Base-by-base conservation (phyloP, 2,888 invertebrate species). In the Opisthograptis luteolata region DNA sequence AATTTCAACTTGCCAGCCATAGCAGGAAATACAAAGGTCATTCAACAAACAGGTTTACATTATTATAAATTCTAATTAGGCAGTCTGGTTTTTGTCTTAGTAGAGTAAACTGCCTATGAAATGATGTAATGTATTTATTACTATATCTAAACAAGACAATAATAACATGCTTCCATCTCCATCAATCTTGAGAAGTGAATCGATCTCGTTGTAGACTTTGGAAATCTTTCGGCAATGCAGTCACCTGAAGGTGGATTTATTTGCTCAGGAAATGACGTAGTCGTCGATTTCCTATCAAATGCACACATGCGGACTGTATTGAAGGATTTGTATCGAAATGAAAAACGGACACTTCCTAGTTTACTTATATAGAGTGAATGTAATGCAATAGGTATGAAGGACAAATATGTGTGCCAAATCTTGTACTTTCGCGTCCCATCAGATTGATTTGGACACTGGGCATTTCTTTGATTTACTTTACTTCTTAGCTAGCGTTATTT, bases 11-110 rank as follows among this genome's bases (percentile, higher is more conserved):
- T 46, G 43, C 39, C 15, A 30, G 9, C 41, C 53, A 49, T 24
- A 50, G 34, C 62, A 68, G 68, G 69, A 70, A 70, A 62, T 48
- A 45, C 49, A 62, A 68, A 68, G 69, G 68, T 56, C 66, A 53
- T 12, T 14, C 19, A 9, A 17, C 25, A 46, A 45, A 62, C 57
- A 36, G 43, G 44, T 55, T 36, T 58, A 36, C 53, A 48, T 46
- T 44, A 56, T 58, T 53, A 47, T 46, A 55, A 54, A 50, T 50
- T 51, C 22, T 56, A 58, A 57, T 60, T 44, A 56, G 28, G 25
- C 46, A 27, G 20, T 10, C 13, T 30, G 15, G 10, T 14, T 9
- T 24, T 27, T 40, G 10, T 36, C 30, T 44, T 9, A 12, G 24
- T 17, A 20, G 20, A 36, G 10, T 15, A 15, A 13, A 19, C 17